phyloP scores from a whole-genome alignment of 2,113 vertebrate genomes.

The Platichthys stellatus region DNA sequence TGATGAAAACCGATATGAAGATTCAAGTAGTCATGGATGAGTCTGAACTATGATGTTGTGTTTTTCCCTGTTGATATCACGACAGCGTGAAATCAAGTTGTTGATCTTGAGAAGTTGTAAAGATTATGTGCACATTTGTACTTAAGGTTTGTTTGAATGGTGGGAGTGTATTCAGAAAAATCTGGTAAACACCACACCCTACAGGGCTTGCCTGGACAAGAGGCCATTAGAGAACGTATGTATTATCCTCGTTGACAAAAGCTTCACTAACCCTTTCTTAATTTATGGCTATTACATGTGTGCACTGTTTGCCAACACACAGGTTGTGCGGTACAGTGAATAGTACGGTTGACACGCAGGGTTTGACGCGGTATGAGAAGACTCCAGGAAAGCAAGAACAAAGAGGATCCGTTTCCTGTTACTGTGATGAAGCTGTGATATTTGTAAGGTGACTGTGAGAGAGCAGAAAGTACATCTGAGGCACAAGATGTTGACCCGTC shows the following conservation, averaged over 20 bases:
- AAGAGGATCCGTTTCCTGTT: conserved; percentile 58
- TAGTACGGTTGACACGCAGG: no score
- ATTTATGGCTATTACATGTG: conserved; percentile 29
- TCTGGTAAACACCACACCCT: conserved; percentile 60
- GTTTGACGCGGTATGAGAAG: background rate
- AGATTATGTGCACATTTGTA: conserved; percentile 21
- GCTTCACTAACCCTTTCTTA: background rate
- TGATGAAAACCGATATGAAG: no score
- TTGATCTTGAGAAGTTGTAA: conserved; percentile 2
- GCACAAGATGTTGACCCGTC: conserved; percentile 28
- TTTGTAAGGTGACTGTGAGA: conserved; percentile 61
- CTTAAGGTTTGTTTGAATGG: conserved; percentile 58
- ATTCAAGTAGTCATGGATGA: background rate
- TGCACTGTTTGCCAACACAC: conserved; percentile 26
- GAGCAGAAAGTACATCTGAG: conserved; percentile 31
- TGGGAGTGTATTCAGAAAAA: conserved; percentile 51
- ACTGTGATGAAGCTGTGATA: conserved; percentile 62
- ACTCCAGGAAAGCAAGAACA: conserved; percentile 39
- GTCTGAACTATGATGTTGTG: background rate
- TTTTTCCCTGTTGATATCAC: conserved; percentile 1
- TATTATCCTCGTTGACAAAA: conserved; percentile 38
- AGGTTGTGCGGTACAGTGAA: background rate
- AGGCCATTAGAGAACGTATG: conserved; percentile 18
- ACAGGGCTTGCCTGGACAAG: conserved; percentile 44
- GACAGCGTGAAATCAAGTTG: background rate